These are phyloP conservation scores for Cossypha caffra DNA, from an alignment of 2,797 vertebrate genomes.

Conservation along the genomic window DNA sequence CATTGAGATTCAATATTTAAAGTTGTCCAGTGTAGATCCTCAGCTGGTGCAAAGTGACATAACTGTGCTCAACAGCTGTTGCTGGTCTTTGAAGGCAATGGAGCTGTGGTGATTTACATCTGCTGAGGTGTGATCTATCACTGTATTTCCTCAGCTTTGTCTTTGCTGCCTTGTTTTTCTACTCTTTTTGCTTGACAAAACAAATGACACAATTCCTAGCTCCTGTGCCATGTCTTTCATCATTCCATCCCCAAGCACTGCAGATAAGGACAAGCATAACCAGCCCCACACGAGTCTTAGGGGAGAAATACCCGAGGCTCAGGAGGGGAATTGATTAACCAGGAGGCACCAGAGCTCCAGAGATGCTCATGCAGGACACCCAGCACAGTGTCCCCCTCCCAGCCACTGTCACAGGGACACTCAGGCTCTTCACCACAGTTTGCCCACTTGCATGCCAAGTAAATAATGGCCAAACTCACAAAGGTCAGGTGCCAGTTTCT, in stretches of 20 bases:
- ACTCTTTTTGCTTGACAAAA: constrained; percentile 36
- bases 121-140: constrained; percentile 19
- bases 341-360: neutral
- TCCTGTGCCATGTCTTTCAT: neutral
- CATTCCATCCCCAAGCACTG: neutral
- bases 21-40: constrained; percentile 1
- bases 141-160: neutral
- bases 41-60: constrained; percentile 23
- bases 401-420: neutral
- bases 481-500: neutral
- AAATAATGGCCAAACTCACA: neutral
- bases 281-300: accelerated
- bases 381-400: neutral
- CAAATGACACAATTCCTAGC: constrained; percentile 3
- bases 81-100: constrained; percentile 39
- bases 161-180: constrained; percentile 25
- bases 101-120: constrained; percentile 26
- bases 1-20: constrained; percentile 46
- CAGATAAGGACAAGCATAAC: neutral
- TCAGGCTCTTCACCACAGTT: neutral
- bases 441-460: neutral
- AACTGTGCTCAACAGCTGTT: constrained; percentile 36
- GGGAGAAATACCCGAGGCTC: neutral
- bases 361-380: neutral
- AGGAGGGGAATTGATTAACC: neutral